Percentiles rank a stretch among this genome's conserved stretches.
These are phyloP conservation scores for Oikopleura albicans DNA, from an alignment of 23 tunicate genomes.

Conservation along the genomic window DNA sequence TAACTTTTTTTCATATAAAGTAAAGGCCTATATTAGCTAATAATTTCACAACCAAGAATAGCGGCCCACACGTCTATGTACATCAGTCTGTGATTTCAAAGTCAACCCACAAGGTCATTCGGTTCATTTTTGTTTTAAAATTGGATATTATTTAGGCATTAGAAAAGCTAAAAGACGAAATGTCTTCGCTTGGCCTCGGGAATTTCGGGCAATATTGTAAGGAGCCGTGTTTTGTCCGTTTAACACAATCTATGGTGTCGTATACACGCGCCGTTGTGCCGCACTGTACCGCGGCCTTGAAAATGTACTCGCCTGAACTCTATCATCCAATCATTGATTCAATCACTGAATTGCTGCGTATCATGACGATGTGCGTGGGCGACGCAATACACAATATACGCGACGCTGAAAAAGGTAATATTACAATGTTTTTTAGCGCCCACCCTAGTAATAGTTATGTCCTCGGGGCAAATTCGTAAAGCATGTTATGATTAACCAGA, in stretches of 20 bases:
- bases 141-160: conserved; percentile 27
- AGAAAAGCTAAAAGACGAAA: conserved; percentile 52
- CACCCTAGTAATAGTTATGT: too few species aligned
- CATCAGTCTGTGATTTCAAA: too few species aligned
- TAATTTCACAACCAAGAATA: too few species aligned
- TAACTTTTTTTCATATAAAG: too few species aligned
- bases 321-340: not conserved
- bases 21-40: too few species aligned
- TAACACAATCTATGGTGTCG: conserved; percentile 54
- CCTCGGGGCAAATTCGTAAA: too few species aligned
- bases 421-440: too few species aligned
- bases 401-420: not conserved
- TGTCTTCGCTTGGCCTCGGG: conserved; percentile 38
- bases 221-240: conserved; percentile 43
- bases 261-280: conserved; percentile 49
- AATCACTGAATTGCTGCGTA: not conserved
- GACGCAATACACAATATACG: not conserved
- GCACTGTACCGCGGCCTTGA: conserved; percentile 18
- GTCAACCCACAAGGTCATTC: too few species aligned
- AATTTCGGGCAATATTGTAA: conserved; percentile 38
- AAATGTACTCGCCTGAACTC: not conserved
- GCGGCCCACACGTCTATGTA: too few species aligned
- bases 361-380: not conserved
- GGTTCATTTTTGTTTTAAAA: too few species aligned
- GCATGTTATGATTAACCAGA: too few species aligned